phyloP scores from a whole-genome alignment of 92 coral and sea anemone species.

The Diadumene lineata region DNA sequence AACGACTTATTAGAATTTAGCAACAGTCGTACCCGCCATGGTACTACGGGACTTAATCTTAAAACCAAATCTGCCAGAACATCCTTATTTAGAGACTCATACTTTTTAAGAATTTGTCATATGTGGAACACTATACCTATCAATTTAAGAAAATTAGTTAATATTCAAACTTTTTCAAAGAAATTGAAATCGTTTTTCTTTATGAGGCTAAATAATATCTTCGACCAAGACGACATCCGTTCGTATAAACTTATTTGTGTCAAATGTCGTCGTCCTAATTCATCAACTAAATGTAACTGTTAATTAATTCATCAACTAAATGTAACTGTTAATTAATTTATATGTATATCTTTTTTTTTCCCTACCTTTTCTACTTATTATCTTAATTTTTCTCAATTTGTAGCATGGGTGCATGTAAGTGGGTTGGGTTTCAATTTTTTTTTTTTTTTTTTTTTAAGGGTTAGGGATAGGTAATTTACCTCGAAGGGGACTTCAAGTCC shows the following conservation, averaged over 20 bases:
- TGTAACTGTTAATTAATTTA: not conserved
- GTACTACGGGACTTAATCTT: not conserved
- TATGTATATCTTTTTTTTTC: not conserved
- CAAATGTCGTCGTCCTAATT: constrained; percentile 3
- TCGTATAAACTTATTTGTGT: not conserved
- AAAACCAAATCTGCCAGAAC: not conserved
- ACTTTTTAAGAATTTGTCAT: not conserved
- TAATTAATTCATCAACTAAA: no score
- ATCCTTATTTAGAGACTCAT: not conserved
- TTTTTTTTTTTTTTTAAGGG: not conserved
- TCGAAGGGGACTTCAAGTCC: not conserved
- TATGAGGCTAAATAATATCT: not conserved
- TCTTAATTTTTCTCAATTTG: no score
- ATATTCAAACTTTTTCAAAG: not conserved
- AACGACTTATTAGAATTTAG: constrained; percentile 12
- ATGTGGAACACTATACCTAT: not conserved
- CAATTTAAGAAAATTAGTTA: not conserved
- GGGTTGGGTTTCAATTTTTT: not conserved
- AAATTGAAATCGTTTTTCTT: constrained; percentile 1
- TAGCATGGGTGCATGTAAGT: not conserved
- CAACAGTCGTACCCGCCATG: constrained; percentile 2
- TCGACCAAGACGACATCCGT: not conserved
- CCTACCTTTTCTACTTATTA: no score
- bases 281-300: not conserved
- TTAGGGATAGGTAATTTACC: not conserved